These are phyloP conservation scores for Pomatostomus ruficeps DNA, from an alignment of 2,113 vertebrate genomes.

Conservation along the genomic window DNA sequence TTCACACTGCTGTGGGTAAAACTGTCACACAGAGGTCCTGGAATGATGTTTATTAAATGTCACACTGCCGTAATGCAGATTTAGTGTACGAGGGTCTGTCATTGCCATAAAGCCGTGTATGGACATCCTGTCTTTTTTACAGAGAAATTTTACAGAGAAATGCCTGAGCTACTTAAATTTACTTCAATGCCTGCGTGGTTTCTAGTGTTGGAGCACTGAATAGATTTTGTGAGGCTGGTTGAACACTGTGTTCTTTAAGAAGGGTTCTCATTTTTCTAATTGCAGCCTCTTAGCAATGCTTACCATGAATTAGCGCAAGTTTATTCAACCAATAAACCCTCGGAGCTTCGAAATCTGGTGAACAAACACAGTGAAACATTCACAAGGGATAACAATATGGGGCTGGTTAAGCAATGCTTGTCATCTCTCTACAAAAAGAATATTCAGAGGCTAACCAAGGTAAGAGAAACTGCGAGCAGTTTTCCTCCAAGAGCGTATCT, in stretches of 20 bases:
- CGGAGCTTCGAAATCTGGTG: conserved; percentile 89
- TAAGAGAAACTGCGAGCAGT: conserved; percentile 40
- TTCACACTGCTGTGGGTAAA: not conserved
- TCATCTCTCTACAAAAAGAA: conserved; percentile 99
- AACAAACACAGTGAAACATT: conserved; percentile 94
- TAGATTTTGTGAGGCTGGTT: not conserved
- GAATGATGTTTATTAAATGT: not conserved
- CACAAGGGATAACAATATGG: conserved; percentile 93
- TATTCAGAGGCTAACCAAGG: conserved; percentile 98
- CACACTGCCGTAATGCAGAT: not conserved
- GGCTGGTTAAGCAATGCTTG: conserved; percentile 96
- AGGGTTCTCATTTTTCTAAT: not conserved
- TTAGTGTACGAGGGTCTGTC: not conserved
- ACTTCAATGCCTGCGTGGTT: not conserved
- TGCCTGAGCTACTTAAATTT: not conserved
- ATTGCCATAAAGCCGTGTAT: not conserved
- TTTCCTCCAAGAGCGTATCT: not conserved
- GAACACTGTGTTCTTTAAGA: not conserved
- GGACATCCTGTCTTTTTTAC: not conserved
- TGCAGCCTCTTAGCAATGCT: conserved; percentile 94
- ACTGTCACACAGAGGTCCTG: not conserved
- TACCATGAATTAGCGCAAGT: conserved; percentile 97
- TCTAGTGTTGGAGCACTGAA: not conserved
- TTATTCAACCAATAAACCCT: conserved; percentile 94
- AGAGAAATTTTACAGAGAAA: too few species aligned